A percentile compares a stretch with the other conserved stretches of the same genome.
phyloP scores from a whole-genome alignment of 2,888 invertebrate species.

The Sclerodermus sp. region DNA sequence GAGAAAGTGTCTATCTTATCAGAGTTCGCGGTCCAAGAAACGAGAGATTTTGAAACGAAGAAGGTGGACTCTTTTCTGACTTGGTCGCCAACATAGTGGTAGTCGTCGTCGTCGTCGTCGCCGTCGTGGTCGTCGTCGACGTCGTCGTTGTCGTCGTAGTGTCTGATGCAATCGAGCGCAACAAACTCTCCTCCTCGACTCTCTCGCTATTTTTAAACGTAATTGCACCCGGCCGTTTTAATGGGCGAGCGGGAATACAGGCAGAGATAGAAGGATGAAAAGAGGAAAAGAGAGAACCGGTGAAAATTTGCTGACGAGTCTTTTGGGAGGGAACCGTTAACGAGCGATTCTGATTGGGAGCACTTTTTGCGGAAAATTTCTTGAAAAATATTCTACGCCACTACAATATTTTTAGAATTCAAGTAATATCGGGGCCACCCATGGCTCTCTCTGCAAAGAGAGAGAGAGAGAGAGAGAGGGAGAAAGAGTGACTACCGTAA shows the following conservation, averaged over 20 bases:
- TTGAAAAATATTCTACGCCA: too few species aligned
- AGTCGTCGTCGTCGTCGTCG: constrained; percentile 16
- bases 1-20: background rate
- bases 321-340: constrained; percentile 1
- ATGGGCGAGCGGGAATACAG: constrained; percentile 46
- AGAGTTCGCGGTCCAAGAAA: background rate
- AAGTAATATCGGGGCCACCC: too few species aligned
- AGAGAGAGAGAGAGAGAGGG: too few species aligned
- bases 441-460: too few species aligned
- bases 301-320: constrained; percentile 23
- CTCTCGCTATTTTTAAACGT: constrained; percentile 54
- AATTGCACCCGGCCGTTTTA: constrained; percentile 53
- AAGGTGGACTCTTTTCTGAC: constrained; percentile 29
- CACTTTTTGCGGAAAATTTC: too few species aligned
- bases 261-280: constrained; percentile 22
- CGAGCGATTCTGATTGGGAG: constrained; percentile 2
- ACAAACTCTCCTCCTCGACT: constrained; percentile 38
- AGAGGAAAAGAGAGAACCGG: constrained; percentile 3
- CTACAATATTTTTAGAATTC: too few species aligned
- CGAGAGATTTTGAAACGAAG: constrained; percentile 9
- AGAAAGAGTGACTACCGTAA: too few species aligned
- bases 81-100: constrained; percentile 13
- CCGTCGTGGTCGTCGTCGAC: constrained; percentile 20
- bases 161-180: constrained; percentile 52
- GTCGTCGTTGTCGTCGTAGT: constrained; percentile 28